Conservation (phyloP, 2,113 vertebrate genomes). For the Corvus hawaiiensis region DNA sequence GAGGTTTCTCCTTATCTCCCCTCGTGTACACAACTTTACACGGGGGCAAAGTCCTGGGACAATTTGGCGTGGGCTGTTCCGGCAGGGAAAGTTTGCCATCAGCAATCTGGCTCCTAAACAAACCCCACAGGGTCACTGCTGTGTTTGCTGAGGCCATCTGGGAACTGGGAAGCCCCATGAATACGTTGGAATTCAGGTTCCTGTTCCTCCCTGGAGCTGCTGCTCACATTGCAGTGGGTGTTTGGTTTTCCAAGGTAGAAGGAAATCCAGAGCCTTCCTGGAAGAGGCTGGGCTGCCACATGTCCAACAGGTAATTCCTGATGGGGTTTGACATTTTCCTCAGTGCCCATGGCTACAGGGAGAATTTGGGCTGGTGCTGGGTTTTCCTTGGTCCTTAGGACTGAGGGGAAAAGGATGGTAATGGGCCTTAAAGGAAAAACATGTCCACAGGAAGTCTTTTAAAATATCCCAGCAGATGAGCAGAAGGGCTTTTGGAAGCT, state of each 20-base stretch:
- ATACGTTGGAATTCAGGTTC: neutral
- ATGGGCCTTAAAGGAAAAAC: neutral
- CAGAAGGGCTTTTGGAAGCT: neutral
- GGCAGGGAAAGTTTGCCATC: neutral
- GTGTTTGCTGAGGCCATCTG: neutral
- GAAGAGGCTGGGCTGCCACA: neutral
- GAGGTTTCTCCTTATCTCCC: neutral
- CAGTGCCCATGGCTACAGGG: neutral
- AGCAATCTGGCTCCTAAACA: neutral
- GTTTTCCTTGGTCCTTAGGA: neutral
- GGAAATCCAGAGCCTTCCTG: neutral
- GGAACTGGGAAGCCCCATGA: neutral
- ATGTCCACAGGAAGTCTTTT: neutral
- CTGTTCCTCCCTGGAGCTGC: neutral
- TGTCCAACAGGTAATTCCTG: neutral
- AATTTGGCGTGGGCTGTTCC: neutral
- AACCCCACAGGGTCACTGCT: neutral
- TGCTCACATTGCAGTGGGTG: neutral
- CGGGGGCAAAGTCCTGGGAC: neutral
- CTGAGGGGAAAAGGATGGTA: neutral
- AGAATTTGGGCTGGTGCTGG: neutral
- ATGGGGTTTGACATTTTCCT: neutral
- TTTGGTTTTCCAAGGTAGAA: neutral
- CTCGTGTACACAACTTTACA: neutral
- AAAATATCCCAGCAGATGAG: neutral